phyloP scores from a whole-genome alignment of 1,140 invertebrate genomes.

The Drosophila obscura region DNA sequence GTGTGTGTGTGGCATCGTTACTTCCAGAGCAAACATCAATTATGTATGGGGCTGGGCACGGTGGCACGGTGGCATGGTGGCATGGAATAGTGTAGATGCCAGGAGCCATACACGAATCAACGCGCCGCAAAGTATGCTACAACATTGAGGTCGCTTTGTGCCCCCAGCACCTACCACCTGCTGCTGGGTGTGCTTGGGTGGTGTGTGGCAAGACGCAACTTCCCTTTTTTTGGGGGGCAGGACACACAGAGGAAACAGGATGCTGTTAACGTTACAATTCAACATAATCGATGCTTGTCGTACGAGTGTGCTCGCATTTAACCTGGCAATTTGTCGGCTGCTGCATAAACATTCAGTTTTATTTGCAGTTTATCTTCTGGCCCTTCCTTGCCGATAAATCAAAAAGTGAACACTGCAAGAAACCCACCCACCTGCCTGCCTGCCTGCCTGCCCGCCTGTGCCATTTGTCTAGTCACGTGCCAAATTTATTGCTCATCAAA shows the following conservation, averaged over 20 bases:
- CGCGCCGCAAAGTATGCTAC: constrained; percentile 78
- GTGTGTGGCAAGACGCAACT: constrained; percentile 32
- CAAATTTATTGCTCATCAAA: constrained; percentile 36
- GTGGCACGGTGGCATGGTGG: too few species aligned
- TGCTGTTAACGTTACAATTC: constrained; percentile 80
- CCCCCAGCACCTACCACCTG: too few species aligned
- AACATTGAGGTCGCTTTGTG: constrained; percentile 15
- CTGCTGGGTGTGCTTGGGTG: neutral
- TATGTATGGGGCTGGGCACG: constrained; percentile 58
- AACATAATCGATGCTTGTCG: constrained; percentile 81
- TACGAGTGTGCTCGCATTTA: constrained; percentile 73
- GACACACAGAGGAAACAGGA: constrained; percentile 65
- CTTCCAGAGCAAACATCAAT: constrained; percentile 67
- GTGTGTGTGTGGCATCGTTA: constrained; percentile 44
- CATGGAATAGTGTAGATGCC: constrained; percentile 42
- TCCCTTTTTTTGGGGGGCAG: constrained; percentile 50
- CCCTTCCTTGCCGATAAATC: constrained; percentile 44
- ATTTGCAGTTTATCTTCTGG: constrained; percentile 72
- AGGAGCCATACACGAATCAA: constrained; percentile 66
- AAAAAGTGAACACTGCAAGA: constrained; percentile 33
- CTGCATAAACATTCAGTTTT: constrained; percentile 76
- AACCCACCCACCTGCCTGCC: neutral
- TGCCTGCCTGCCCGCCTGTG: neutral
- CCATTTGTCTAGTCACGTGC: constrained; percentile 23
- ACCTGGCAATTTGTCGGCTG: constrained; percentile 75